phyloP scores from a whole-genome alignment of 1,140 invertebrate genomes.

The Drosophila takahashii region DNA sequence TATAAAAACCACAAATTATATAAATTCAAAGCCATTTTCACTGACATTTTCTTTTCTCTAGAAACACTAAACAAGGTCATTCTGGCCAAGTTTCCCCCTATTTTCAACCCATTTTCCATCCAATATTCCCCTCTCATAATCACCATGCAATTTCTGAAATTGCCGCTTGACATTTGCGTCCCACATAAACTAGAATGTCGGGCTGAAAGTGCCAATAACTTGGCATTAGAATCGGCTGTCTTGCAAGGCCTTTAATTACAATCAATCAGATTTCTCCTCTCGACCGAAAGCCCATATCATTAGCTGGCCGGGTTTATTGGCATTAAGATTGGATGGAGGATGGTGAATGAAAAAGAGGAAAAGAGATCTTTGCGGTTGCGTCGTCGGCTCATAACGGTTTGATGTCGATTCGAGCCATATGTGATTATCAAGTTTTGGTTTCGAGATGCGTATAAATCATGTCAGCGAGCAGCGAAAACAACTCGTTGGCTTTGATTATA shows the following conservation, averaged over 20 bases:
- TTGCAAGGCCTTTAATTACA: slow-evolving; percentile 47
- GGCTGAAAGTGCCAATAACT: slow-evolving; percentile 56
- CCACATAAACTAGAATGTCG: slow-evolving; percentile 35
- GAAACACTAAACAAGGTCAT: slow-evolving; percentile 4
- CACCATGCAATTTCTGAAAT: slow-evolving; percentile 19
- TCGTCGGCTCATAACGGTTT: slow-evolving; percentile 49
- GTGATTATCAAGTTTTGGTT: slow-evolving; percentile 40
- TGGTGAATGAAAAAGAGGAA: background rate
- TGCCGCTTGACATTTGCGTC: slow-evolving; percentile 28
- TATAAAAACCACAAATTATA: background rate
- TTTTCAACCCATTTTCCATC: background rate
- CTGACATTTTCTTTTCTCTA: background rate
- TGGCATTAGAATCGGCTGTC: slow-evolving; percentile 46
- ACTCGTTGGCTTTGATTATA: slow-evolving; percentile 30
- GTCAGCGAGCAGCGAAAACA: slow-evolving; percentile 22
- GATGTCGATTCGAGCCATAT: slow-evolving; percentile 23
- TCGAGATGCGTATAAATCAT: slow-evolving; percentile 34
- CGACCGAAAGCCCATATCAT: slow-evolving; percentile 43
- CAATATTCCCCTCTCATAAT: slow-evolving; percentile 22
- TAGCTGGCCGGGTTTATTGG: slow-evolving; percentile 52
- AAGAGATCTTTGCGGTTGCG: slow-evolving; percentile 18
- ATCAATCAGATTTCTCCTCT: slow-evolving; percentile 64
- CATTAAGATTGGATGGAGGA: background rate
- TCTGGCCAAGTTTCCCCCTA: slow-evolving; percentile 15
- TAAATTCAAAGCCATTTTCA: background rate